A percentile compares a stretch with the other conserved stretches of the same genome.
These are phyloP conservation scores for Amia ocellicauda DNA, from an alignment of 2,113 vertebrate genomes.

Conservation along the genomic window DNA sequence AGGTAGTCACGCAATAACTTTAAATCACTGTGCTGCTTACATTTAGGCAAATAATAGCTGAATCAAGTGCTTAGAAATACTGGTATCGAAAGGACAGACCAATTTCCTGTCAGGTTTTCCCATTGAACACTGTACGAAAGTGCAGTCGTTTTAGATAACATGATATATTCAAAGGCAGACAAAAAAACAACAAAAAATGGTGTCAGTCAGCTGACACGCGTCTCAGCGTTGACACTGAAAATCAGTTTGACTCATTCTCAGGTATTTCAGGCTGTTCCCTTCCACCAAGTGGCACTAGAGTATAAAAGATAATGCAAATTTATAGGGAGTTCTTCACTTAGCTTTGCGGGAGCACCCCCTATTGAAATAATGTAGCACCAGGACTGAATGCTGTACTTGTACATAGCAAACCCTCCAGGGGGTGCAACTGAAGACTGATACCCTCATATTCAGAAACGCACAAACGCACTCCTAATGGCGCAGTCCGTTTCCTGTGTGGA, in stretches of 20 bases:
- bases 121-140: slow-evolving; percentile 36
- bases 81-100: slow-evolving; percentile 33
- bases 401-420: slow-evolving; percentile 34
- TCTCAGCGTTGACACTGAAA: slow-evolving; percentile 51
- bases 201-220: slow-evolving; percentile 41
- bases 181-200: slow-evolving; percentile 33
- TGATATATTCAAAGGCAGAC: slow-evolving; percentile 53
- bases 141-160: slow-evolving; percentile 46
- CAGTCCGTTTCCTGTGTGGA: slow-evolving; percentile 29
- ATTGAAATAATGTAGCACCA: slow-evolving; percentile 32
- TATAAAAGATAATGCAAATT: slow-evolving; percentile 58
- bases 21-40: slow-evolving; percentile 62
- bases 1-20: slow-evolving; percentile 72
- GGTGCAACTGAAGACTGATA: slow-evolving; percentile 25
- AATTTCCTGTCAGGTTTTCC: slow-evolving; percentile 42
- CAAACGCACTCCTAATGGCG: slow-evolving; percentile 63
- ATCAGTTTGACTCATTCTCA: slow-evolving; percentile 65
- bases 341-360: slow-evolving; percentile 37
- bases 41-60: slow-evolving; percentile 46
- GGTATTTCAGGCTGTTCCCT: slow-evolving; percentile 57
- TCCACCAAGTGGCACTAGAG: slow-evolving; percentile 73
- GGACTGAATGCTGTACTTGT: slow-evolving; percentile 45
- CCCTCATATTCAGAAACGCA: slow-evolving; percentile 41
- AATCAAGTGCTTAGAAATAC: slow-evolving; percentile 61
- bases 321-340: slow-evolving; percentile 28